These are phyloP conservation scores for Gopherus flavomarginatus DNA, from an alignment of 2,113 vertebrate genomes.

Conservation along the genomic window DNA sequence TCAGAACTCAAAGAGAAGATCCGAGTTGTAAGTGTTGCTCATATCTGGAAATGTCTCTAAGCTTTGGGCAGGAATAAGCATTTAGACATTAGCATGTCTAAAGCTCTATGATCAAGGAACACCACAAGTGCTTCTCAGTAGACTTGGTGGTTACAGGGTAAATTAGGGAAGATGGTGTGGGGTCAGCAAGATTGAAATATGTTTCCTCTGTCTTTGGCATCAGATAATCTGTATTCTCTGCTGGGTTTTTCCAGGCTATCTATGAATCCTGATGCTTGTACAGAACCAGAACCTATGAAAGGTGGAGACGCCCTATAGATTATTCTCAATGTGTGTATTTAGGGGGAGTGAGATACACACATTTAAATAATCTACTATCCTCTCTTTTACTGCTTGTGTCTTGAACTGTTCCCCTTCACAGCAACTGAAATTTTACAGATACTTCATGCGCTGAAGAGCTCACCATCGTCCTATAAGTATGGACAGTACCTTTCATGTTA, in stretches of 20 bases:
- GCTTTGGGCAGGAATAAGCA: background rate
- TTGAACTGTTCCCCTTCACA: background rate
- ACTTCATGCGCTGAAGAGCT: background rate
- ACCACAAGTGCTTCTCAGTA: background rate
- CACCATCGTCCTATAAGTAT: background rate
- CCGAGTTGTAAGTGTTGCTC: slow-evolving; percentile 78
- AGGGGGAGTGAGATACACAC: background rate
- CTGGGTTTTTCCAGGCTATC: too few relatives aligned
- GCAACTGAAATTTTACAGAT: background rate
- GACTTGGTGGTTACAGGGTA: background rate
- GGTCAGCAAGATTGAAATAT: background rate
- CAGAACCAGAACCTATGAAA: background rate
- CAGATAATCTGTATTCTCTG: background rate
- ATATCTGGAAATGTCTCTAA: background rate
- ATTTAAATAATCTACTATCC: background rate
- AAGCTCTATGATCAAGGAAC: background rate
- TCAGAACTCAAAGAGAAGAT: slow-evolving; percentile 87
- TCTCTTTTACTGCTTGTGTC: background rate
- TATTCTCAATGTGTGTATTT: background rate
- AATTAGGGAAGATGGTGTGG: background rate
- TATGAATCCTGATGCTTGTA: background rate
- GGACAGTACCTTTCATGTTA: background rate
- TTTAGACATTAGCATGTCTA: background rate
- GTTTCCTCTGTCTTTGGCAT: background rate
- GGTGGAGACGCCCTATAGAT: background rate